Percentiles rank a stretch among this genome's conserved stretches.
These are phyloP conservation scores for Sandelia bainsii DNA, from an alignment of 2,797 vertebrate species.

Conservation along the genomic window DNA sequence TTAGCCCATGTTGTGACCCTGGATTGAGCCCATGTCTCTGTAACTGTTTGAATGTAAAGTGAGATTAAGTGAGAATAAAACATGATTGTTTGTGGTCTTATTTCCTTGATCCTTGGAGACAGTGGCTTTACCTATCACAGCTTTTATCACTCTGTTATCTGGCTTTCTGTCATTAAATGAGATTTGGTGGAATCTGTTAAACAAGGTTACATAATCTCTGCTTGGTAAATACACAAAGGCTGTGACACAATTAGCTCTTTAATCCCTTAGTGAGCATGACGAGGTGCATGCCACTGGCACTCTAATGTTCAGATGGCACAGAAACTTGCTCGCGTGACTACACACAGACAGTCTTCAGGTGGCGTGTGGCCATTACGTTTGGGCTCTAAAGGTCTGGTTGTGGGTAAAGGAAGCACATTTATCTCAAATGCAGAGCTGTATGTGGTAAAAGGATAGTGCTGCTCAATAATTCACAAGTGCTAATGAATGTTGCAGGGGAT, in stretches of 20 bases:
- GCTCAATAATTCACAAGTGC: conserved; percentile 91
- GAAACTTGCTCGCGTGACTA: conserved; percentile 12
- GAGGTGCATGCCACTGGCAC: conserved; percentile 50
- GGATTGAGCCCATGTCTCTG: conserved; percentile 8
- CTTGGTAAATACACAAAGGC: conserved; percentile 71
- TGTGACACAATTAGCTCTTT: conserved; percentile 76
- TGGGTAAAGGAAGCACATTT: conserved; percentile 84
- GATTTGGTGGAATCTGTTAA: conserved; percentile 74
- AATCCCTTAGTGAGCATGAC: conserved; percentile 68
- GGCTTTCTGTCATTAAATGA: conserved; percentile 68
- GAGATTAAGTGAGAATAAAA: conserved; percentile 58
- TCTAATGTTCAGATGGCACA: conserved; percentile 51
- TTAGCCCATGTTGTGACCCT: conserved; percentile 5
- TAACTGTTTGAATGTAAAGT: conserved; percentile 36
- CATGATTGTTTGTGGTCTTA: conserved; percentile 43
- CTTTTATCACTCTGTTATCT: conserved; percentile 64
- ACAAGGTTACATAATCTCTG: conserved; percentile 75
- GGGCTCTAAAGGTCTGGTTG: conserved; percentile 77
- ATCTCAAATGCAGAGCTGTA: conserved; percentile 81
- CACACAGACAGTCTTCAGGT: conserved; percentile 24
- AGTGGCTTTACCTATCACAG: conserved; percentile 58
- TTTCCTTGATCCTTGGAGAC: conserved; percentile 45
- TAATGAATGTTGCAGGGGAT: conserved; percentile 94
- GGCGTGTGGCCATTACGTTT: conserved; percentile 58
- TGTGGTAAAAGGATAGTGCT: conserved; percentile 90